Percentiles rank a stretch among this genome's conserved stretches.
Conservation (phyloP, 2,113 vertebrate species). For the Hippocampus guttulatus region DNA sequence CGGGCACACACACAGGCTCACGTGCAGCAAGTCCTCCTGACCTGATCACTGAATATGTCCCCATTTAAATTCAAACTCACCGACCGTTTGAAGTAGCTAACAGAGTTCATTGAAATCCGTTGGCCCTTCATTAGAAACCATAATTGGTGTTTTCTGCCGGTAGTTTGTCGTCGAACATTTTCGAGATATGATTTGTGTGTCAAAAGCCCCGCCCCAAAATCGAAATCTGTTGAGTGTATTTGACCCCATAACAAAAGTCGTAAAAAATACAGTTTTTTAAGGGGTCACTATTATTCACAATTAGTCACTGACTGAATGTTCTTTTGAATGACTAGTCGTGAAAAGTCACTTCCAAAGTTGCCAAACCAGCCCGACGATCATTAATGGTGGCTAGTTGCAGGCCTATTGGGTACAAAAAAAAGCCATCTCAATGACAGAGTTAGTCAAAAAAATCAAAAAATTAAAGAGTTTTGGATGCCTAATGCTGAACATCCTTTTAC, state of each 20-base stretch:
- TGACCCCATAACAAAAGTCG: too few relatives aligned
- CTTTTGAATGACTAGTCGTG: conserved; percentile 10
- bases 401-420: conserved; percentile 13
- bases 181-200: background rate
- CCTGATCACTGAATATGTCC: background rate
- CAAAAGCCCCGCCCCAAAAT: background rate
- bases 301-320: background rate
- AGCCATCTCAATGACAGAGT: background rate
- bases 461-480: background rate
- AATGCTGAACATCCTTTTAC: conserved; percentile 4
- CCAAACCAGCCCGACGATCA: conserved; percentile 18
- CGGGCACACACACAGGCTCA: background rate
- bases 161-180: background rate
- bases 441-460: conserved; percentile 18
- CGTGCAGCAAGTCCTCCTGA: background rate
- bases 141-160: background rate
- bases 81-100: background rate
- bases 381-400: background rate
- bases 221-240: background rate
- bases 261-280: too few relatives aligned
- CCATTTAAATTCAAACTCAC: background rate
- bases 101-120: conserved; percentile 24
- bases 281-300: conserved; percentile 2
- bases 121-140: conserved; percentile 1
- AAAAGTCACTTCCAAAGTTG: conserved; percentile 5